Evolutionary conservation across 2,888 invertebrate genomes (phyloP), one percentile per base, ranked within the genome.

Genomic region (Isoperla grammatica): DNA sequence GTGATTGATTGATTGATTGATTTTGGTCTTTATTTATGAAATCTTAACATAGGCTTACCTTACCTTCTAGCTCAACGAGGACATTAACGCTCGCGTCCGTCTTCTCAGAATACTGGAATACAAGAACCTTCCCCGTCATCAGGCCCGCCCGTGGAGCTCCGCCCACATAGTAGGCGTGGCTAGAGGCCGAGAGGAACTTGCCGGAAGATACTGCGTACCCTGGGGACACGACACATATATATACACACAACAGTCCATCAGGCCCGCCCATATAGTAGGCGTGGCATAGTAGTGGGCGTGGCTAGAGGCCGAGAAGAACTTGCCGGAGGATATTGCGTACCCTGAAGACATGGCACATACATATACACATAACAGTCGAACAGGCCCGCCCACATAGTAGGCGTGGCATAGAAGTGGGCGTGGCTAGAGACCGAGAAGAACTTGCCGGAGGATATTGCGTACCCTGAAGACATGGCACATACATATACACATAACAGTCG

Each of bases 31-130:
- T n/a, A n/a, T n/a, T n/a, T n/a, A n/a, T n/a, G n/a, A n/a, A n/a
- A n/a, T n/a, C n/a, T n/a, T n/a, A n/a, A n/a, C n/a, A n/a, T n/a
- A n/a, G n/a, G n/a, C n/a, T 29, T 29, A 8, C 8, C 29, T 4
- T 29, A 80, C 79, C 29, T 29, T 29, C 29, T 8, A 29, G 29
- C 29, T 29, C 29, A 29, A 29, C 8, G 29, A 6, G 29, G 8
- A 29, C 29, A 8, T 29, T 29, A 6, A 29, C 8, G n/a, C n/a
- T n/a, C 8, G 4, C 29, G 8, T 29, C 29, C 5, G 5, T 29
- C 5, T 6, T 8, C 50, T 75, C 76, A 0, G 72, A 69, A 45
- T 76, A 74, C 23, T 74, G 72, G 59, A 78, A 78, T 15, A 80
- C 66, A 0, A 78, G 63, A 0, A 80, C 79, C 2, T 35, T 5